Evolutionary conservation across 2,797 vertebrate genomes (phyloP), one percentile per base, ranked within the genome.

Genomic region (Sciaenops ocellatus): DNA sequence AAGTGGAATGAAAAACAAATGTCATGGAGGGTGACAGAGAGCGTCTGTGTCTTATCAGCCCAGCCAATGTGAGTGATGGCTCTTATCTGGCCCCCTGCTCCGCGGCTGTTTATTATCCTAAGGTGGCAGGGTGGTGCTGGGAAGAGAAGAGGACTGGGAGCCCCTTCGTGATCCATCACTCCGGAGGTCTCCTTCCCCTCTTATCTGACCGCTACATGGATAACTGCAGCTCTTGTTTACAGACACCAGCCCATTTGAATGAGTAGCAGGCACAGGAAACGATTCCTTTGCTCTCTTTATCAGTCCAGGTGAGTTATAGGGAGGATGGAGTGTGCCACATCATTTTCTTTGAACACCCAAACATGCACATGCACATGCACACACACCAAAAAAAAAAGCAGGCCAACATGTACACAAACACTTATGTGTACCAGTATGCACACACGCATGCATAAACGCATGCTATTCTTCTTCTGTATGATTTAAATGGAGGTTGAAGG

Each of bases 1-100:
- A 94, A 93, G 92, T 92, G 94, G 94, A 95, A 95, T 94, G 92
- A 94, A 95, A 95, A 95, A 92, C 92, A 95, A 95, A 95, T 94
- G 91, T 94, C 94, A 94, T 86, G 88, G 91, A 82, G 93, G 93
- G 93, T 94, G 94, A 95, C 94, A 93, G 93, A 93, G 92, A 93
- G 91, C 89, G 92, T 93, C 94, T 94, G 94, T 93, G 94, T 92
- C 94, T 95, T 95, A 95, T 95, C 94, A 95, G 94, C 85, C 64
- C 4, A 90, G 92, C 91, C 93, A 88, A 93, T 72, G 93, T 95
- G 94, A 95, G 91, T 94, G 94, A 95, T 95, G 94, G 94, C 89
- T 93, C 92, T 95, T 95, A 95, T 95, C 94, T 93, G 93, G 87
- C 93, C 94, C 89, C 90, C 89, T 94, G 93, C 94, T 94, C 93